phyloP scores from a whole-genome alignment of 30 jellyfish, hydroid and myxozoan genomes.

The Hydractinia echinata region DNA sequence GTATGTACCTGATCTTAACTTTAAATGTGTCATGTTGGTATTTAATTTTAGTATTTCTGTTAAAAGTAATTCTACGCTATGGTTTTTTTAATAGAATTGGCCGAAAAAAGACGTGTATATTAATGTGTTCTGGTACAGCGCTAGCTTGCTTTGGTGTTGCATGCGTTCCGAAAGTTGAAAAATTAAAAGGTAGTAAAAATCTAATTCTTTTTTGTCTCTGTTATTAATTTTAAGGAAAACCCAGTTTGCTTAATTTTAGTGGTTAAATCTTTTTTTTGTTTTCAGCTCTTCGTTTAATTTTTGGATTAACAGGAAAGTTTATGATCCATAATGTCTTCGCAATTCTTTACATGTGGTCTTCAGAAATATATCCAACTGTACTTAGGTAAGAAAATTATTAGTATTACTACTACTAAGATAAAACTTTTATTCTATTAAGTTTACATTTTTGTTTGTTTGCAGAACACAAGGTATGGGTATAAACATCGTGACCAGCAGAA shows the following conservation, averaged over 20 bases:
- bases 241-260: too few species aligned
- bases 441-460: too few species aligned
- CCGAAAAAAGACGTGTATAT: not conserved
- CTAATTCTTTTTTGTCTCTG: too few species aligned
- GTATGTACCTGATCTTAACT: too few species aligned
- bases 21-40: too few species aligned
- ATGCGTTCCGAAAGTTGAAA: slow-evolving; percentile 7
- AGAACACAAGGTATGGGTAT: slow-evolving; percentile 41
- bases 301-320: slow-evolving; percentile 75
- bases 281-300: slow-evolving; percentile 44
- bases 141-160: slow-evolving; percentile 1
- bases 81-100: slow-evolving; percentile 4
- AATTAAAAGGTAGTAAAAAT: not conserved
- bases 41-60: too few species aligned
- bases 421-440: too few species aligned
- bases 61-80: too few species aligned
- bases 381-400: slow-evolving; percentile 50
- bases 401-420: too few species aligned
- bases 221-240: too few species aligned
- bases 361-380: slow-evolving; percentile 71
- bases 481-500: slow-evolving; percentile 23
- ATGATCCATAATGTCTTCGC: slow-evolving; percentile 49
- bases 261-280: too few species aligned
- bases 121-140: not conserved
- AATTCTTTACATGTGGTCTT: slow-evolving; percentile 68